Base-by-base conservation (phyloP, 2,888 invertebrate genomes). In the Lithophane ornitopus region DNA sequence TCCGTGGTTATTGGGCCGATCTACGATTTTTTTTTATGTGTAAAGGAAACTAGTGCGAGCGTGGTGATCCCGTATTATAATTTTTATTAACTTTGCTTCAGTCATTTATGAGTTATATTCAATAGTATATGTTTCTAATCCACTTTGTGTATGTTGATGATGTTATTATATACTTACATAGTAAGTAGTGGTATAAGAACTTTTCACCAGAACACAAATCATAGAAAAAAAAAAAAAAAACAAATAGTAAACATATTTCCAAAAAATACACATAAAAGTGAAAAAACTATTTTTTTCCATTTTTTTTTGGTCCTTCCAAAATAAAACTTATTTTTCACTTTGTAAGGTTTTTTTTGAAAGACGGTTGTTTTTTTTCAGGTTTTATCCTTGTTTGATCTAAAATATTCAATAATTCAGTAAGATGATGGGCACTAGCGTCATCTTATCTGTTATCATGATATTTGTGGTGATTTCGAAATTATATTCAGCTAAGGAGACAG, bases 401-500 rank as follows among this genome's bases (percentile, higher is more conserved):
- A 44, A 44, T 44, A 44, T 44, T 14, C 44, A 44, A 44, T 44
- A 14, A 44, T 44, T 44, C 46, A 49, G 2, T 49, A 49, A 49
- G 19, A 19, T 49, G 19, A 49, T 49, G 22, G n/a, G 54, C 11
- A 54, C n/a, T 52, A n/a, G 54, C 54, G 54, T 26, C n/a, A 12
- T n/a, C 12, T 11, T 54, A 12, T 54, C 12, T n/a, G 54, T 12
- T 12, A 12, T n/a, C 9, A 54, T 26, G n/a, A 3, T 54, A 26
- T n/a, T 26, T 52, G n/a, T 22, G 16, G n/a, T 34, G 59, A 59
- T 19, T 59, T 9, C 14, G 19, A 26, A 56, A 56, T 58, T 19
- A 56, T 28, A 56, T 67, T 34, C 19, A 39, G 54, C 54, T 7
- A 63, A 26, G 56, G 22, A 49, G 49, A 56, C 76, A 65, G 76